Base-by-base conservation (phyloP, 2,797 vertebrate species). In the Acanthiza pusilla region DNA sequence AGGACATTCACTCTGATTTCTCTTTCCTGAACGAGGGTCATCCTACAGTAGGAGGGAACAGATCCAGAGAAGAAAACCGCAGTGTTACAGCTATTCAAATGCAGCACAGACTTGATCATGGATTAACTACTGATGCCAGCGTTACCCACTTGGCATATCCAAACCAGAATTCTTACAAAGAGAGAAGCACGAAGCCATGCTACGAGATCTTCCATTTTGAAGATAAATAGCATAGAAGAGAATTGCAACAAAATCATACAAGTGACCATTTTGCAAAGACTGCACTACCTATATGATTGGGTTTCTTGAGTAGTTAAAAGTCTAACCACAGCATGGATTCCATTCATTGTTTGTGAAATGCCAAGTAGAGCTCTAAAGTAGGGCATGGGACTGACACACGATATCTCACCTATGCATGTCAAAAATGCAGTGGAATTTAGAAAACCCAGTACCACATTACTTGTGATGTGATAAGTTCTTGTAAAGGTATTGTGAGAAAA, bases 381-480 rank as follows among this genome's bases (percentile, higher is more conserved):
- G 16, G 34, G 25, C 14, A 47, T 11, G 17, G 29, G 23, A 68
- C 57, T 30, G 30, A 55, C 26, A 60, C 0, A 6, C 8, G 8
- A 36, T 29, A 38, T 53, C 13, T 40, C 29, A 55, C 4, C 26
- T 53, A 5, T 3, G 20, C 29, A 26, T 10, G 10, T 42, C n/a
- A 87, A 58, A 55, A 78, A 26, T 5, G 9, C 11, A 68, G 26
- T 6, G 12, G 27, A 57, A 80, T 5, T 27, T 22, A 45, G 47
- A 70, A 89, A 72, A n/a, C 1, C 7, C 53, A 60, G 26, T 36
- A 21, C n/a, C 32, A 57, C 20, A 8, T 10, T 10, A 45, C 16
- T 81, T 51, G 11, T 30, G 36, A 21, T 0, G 0, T 19, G 10
- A 1, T 66, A 43, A 66, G 2, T 13, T 71, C 61, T 60, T 60